phyloP scores from a whole-genome alignment of 2,797 vertebrate genomes.

The Simalia tracyae region DNA sequence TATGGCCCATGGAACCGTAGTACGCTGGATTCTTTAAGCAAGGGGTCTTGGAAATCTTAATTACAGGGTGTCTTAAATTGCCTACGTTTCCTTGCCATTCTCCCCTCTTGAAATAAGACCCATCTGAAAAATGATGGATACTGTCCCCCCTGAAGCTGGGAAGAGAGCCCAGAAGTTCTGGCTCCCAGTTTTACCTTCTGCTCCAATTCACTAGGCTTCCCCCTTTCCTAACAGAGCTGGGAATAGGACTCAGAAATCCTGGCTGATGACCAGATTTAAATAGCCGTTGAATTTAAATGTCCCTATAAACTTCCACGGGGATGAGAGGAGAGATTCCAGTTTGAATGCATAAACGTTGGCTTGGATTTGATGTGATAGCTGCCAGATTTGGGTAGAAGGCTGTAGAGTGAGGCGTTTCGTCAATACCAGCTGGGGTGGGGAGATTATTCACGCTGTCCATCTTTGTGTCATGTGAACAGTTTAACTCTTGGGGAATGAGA shows the following conservation, averaged over 20 bases:
- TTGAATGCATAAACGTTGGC: not conserved
- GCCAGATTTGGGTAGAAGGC: constrained; percentile 2
- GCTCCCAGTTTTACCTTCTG: constrained; percentile 6
- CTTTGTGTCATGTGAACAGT: not conserved
- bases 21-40: not conserved
- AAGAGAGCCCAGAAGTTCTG: constrained; percentile 28
- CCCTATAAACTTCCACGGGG: not conserved
- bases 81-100: not conserved
- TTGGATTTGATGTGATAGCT: not conserved
- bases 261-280: constrained; percentile 28
- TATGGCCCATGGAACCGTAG: not conserved
- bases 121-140: constrained; percentile 21
- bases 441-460: constrained; percentile 10
- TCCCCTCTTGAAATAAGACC: constrained; percentile 6
- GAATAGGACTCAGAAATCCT: constrained; percentile 51
- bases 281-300: constrained; percentile 23
- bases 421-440: not conserved
- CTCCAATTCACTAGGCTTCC: constrained; percentile 17
- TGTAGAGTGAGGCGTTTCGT: not conserved
- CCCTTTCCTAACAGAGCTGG: constrained; percentile 42
- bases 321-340: not conserved
- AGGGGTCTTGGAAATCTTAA: not conserved
- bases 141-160: constrained; percentile 1
- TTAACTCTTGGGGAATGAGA: not conserved
- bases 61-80: not conserved